A percentile compares a stretch with the other conserved stretches of the same genome.
These are phyloP conservation scores for Channa striata DNA, from an alignment of 2,797 vertebrate species.

Conservation along the genomic window DNA sequence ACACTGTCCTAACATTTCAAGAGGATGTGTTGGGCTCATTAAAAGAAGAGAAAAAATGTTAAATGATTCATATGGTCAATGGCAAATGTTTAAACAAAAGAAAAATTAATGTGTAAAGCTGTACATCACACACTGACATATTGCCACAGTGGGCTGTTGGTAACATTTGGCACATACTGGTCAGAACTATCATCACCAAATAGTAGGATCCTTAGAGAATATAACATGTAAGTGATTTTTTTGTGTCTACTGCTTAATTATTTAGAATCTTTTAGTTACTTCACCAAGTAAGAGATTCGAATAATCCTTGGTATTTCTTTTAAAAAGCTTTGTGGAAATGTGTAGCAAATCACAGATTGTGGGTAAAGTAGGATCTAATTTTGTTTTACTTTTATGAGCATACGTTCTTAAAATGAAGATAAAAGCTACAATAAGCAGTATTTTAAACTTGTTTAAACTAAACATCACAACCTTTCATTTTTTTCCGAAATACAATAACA, in stretches of 20 bases:
- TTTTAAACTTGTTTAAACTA: neutral
- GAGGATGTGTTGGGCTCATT: neutral
- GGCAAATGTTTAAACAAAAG: too few species aligned
- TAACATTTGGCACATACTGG: constrained; percentile 41
- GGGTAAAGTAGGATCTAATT: neutral
- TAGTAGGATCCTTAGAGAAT: neutral
- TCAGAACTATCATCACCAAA: constrained; percentile 36
- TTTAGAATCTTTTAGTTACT: constrained; percentile 8
- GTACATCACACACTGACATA: too few species aligned
- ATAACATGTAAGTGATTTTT: neutral
- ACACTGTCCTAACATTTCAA: neutral
- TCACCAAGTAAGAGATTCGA: neutral
- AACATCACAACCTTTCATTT: neutral
- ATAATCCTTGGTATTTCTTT: too few species aligned
- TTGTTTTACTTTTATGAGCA: neutral
- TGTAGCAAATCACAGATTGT: neutral
- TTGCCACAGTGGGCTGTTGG: neutral
- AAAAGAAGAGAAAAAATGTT: neutral
- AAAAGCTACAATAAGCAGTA: constrained; percentile 1
- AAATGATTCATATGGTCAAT: neutral
- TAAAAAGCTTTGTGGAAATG: neutral
- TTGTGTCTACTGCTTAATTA: neutral
- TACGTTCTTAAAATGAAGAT: neutral
- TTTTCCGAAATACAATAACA: neutral
- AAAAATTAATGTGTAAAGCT: too few species aligned